Evolutionary conservation across 2,113 vertebrate genomes (phyloP).

Genomic region (Gambusia affinis): DNA sequence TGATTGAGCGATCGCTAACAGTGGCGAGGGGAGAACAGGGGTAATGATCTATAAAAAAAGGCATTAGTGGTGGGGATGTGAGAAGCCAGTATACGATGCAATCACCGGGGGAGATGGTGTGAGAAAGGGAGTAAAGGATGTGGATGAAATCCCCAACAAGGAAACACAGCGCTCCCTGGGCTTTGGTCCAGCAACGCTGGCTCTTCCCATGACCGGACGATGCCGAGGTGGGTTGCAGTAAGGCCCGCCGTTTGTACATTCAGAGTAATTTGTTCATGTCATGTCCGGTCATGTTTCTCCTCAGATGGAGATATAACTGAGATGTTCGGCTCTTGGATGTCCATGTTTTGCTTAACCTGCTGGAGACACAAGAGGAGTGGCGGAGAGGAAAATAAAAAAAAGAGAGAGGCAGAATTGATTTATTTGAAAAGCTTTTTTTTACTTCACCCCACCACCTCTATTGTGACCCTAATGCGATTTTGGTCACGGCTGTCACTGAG

Average conservation of each 20-base stretch:
- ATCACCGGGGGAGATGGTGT: conserved; percentile 53
- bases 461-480: conserved; percentile 73
- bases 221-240: neutral
- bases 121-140: conserved; percentile 56
- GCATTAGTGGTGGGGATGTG: conserved; percentile 65
- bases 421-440: conserved; percentile 62
- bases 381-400: neutral
- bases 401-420: conserved; percentile 60
- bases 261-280: conserved; percentile 27
- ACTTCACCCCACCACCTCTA: conserved; percentile 52
- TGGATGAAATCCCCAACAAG: conserved; percentile 55
- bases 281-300: conserved; percentile 17
- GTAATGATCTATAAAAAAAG: conserved; percentile 76
- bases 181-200: neutral
- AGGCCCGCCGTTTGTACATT: conserved; percentile 39
- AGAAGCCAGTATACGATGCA: conserved; percentile 46
- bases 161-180: conserved; percentile 36
- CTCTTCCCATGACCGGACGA: conserved; percentile 24
- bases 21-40: conserved; percentile 52
- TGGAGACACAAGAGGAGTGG: neutral
- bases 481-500: conserved; percentile 63
- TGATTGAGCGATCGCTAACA: conserved; percentile 70
- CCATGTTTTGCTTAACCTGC: neutral
- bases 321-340: neutral
- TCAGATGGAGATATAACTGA: neutral